Percentiles rank a stretch among this genome's conserved stretches.
These are phyloP conservation scores for Zaprionus obscuricornis DNA, from an alignment of 2,888 invertebrate species.

Conservation along the genomic window DNA sequence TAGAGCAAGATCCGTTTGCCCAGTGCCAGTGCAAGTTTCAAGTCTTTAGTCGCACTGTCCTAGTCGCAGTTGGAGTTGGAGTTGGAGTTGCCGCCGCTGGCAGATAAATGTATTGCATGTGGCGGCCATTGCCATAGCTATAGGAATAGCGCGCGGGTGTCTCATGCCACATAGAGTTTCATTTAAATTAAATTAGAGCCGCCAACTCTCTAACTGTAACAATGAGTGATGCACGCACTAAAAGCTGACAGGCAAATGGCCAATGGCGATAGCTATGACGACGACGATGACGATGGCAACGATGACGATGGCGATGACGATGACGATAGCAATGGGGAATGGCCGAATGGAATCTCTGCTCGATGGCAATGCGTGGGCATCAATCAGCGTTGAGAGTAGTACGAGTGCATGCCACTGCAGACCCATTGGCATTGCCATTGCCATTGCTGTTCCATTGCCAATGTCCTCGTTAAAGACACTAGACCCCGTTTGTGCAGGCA, in stretches of 20 bases:
- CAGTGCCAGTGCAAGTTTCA: no score
- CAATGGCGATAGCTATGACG: slow-evolving; percentile 27
- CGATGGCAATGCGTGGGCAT: slow-evolving; percentile 55
- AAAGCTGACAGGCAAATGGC: slow-evolving; percentile 60
- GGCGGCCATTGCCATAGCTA: slow-evolving; percentile 11
- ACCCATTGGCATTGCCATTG: slow-evolving; percentile 1
- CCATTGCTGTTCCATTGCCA: slow-evolving; percentile 15
- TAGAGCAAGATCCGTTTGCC: slow-evolving; percentile 65
- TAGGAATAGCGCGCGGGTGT: slow-evolving; percentile 62
- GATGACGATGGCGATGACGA: slow-evolving; percentile 26
- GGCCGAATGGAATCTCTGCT: slow-evolving; percentile 25
- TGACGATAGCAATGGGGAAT: slow-evolving; percentile 2
- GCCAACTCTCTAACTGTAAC: slow-evolving; percentile 76
- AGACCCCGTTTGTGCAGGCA: slow-evolving; percentile 26
- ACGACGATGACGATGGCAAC: not conserved
- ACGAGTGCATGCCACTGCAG: not conserved
- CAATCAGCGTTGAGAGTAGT: slow-evolving; percentile 49
- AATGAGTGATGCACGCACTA: slow-evolving; percentile 76
- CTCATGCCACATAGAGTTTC: slow-evolving; percentile 49
- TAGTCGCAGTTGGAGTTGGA: slow-evolving; percentile 4
- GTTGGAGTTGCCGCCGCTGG: slow-evolving; percentile 10
- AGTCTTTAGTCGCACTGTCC: no score
- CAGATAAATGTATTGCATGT: not conserved
- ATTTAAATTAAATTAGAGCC: slow-evolving; percentile 77
- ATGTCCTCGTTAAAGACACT: slow-evolving; percentile 50